Percentiles rank a stretch among this genome's conserved stretches.
phyloP scores from a whole-genome alignment of 2,797 vertebrate species.

The Channallabes apus region DNA sequence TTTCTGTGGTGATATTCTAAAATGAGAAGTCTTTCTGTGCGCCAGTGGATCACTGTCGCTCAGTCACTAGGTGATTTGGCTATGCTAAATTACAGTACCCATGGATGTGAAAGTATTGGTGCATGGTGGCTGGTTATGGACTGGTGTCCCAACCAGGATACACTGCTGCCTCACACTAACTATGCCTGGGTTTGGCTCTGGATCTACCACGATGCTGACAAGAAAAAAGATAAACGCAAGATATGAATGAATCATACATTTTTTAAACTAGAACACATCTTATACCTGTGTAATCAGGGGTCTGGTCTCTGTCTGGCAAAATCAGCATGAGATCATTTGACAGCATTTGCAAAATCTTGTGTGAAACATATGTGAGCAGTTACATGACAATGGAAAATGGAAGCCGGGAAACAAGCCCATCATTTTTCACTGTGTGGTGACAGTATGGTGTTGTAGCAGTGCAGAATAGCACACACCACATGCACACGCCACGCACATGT shows the following conservation, averaged over 20 bases:
- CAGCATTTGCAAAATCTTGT: neutral
- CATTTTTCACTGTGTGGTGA: conserved; percentile 27
- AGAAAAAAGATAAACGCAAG: neutral
- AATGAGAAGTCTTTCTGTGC: neutral
- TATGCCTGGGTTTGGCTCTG: neutral
- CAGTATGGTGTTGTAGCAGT: conserved; percentile 18
- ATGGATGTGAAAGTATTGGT: neutral
- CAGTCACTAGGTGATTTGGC: neutral
- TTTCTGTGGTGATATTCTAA: neutral
- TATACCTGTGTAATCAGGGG: neutral
- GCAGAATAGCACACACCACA: conserved; percentile 19
- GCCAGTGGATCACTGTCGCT: neutral
- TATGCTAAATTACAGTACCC: neutral
- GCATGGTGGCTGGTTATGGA: neutral
- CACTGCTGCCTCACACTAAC: neutral
- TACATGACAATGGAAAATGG: conserved; percentile 16
- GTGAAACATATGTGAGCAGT: conserved; percentile 16
- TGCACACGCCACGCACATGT: conserved; percentile 28
- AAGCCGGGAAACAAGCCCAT: conserved; percentile 11
- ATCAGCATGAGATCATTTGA: conserved; percentile 28
- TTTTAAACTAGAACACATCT: neutral
- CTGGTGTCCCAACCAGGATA: neutral
- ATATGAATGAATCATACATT: neutral
- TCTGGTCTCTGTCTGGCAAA: neutral
- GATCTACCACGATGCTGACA: neutral